phyloP scores from a whole-genome alignment of 1,140 invertebrate genomes.

The Lepidostoma basale region DNA sequence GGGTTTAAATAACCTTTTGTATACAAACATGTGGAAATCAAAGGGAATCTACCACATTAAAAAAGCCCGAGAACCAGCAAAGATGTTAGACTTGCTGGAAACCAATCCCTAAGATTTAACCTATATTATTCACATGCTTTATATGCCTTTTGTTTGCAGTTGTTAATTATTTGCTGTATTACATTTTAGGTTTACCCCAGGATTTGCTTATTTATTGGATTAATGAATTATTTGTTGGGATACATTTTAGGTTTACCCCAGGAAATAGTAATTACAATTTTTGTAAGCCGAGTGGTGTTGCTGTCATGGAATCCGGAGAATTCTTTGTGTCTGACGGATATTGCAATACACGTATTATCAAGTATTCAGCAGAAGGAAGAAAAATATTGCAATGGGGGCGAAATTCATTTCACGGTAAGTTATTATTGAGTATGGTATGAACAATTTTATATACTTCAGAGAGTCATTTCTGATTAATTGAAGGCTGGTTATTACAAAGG shows the following conservation, averaged over 20 bases:
- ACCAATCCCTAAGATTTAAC: too few species aligned
- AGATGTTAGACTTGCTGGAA: too few species aligned
- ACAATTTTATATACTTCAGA: neutral
- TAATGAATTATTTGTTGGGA: neutral
- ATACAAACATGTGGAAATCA: too few species aligned
- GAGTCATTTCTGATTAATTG: too few species aligned
- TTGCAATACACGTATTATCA: constrained; percentile 90
- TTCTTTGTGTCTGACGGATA: constrained; percentile 96
- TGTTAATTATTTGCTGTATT: too few species aligned
- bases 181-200: too few species aligned
- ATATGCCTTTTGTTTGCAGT: too few species aligned
- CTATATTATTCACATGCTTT: too few species aligned
- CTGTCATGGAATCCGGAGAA: constrained; percentile 79
- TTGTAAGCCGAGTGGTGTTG: constrained; percentile 93
- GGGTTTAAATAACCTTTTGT: too few species aligned
- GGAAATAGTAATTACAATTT: constrained; percentile 81
- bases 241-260: constrained; percentile 70
- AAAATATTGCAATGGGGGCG: constrained; percentile 71
- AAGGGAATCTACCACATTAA: too few species aligned
- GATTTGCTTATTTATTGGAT: too few species aligned
- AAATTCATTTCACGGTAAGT: constrained; percentile 51
- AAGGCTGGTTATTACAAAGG: neutral
- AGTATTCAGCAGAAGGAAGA: constrained; percentile 76
- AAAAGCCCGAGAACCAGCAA: too few species aligned
- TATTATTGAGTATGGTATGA: neutral